Base-by-base conservation (phyloP, 2,888 invertebrate genomes). In the Diplolepis rosae region DNA sequence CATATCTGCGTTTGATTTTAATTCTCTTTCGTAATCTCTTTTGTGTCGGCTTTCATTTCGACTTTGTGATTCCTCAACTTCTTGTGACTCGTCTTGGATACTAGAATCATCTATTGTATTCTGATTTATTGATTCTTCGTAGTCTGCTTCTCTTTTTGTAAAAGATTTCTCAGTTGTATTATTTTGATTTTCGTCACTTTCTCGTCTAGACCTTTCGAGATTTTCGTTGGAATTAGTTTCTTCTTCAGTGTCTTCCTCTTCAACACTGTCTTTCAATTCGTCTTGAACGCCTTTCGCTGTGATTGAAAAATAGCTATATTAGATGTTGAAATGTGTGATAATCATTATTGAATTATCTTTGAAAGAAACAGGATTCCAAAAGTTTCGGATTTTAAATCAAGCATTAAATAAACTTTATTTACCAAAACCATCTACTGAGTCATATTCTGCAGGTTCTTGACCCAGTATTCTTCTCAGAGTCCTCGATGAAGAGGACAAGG, bases 11-110 rank as follows among this genome's bases (percentile, higher is more conserved):
- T 48, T 11, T 0, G 22, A 48, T 48, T 48, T 48, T 6, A 28
- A 6, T 52, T 52, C 7, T 28, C 76, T 77, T 70, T 78, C 74
- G 35, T 77, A 79, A 1, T 76, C 74, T 24, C 74, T 13, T 79
- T 77, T 30, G 75, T 74, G 9, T 82, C 71, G 68, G 79, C 66
- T 30, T 83, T 79, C 75, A 28, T 54, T 39, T 54, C 15, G 45
- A 30, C n/a, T 22, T 68, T 72, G n/a, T 42, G 66, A 4, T 39
- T 52, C 13, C 51, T 52, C 18, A 39, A 30, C 15, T 24, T 28
- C 50, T 13, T 24, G 24, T 27, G 45, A 18, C 30, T 35, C 35
- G 2, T 56, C 56, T 5, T 56, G 56, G 2, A 13, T 13, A 11
- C 24, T 22, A 22, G 22, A 32, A 13, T 56, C 35, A 56, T 56